A percentile compares a stretch with the other conserved stretches of the same genome.
phyloP scores from a whole-genome alignment of 2,113 vertebrate species.

The Struthio camelus region DNA sequence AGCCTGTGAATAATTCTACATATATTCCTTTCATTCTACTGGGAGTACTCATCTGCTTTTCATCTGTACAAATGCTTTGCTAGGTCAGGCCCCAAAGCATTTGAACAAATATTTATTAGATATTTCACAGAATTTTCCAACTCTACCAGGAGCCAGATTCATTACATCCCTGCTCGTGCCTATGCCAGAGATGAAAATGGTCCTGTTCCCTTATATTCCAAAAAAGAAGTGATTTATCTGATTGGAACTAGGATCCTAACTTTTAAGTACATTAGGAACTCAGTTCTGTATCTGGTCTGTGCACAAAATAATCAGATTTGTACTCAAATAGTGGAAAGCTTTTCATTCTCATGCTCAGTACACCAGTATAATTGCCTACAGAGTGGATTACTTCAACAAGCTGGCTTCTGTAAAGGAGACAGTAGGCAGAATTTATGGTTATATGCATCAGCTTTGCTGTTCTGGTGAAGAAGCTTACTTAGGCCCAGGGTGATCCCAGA shows the following conservation, averaged over 20 bases:
- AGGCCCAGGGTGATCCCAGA: neutral
- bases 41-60: slow-evolving; percentile 12
- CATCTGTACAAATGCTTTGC: neutral
- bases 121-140: slow-evolving; percentile 39
- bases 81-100: slow-evolving; percentile 45
- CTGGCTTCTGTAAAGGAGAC: neutral
- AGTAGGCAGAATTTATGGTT: neutral
- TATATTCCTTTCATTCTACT: slow-evolving; percentile 31
- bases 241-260: slow-evolving; percentile 34
- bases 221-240: slow-evolving; percentile 35
- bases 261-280: slow-evolving; percentile 46
- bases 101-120: slow-evolving; percentile 58
- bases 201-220: slow-evolving; percentile 26
- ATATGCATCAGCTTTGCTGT: neutral
- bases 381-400: slow-evolving; percentile 2
- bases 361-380: slow-evolving; percentile 7
- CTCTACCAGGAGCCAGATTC: slow-evolving; percentile 2
- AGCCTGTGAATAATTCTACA: slow-evolving; percentile 17
- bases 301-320: slow-evolving; percentile 35
- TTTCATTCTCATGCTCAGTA: slow-evolving; percentile 26
- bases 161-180: neutral
- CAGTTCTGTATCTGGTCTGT: slow-evolving; percentile 17
- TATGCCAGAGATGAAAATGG: slow-evolving; percentile 42
- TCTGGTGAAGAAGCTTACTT: neutral
- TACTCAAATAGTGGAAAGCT: slow-evolving; percentile 14